These are phyloP conservation scores for Bombyx mandarina DNA, from an alignment of 1,140 invertebrate genomes.

Conservation along the genomic window DNA sequence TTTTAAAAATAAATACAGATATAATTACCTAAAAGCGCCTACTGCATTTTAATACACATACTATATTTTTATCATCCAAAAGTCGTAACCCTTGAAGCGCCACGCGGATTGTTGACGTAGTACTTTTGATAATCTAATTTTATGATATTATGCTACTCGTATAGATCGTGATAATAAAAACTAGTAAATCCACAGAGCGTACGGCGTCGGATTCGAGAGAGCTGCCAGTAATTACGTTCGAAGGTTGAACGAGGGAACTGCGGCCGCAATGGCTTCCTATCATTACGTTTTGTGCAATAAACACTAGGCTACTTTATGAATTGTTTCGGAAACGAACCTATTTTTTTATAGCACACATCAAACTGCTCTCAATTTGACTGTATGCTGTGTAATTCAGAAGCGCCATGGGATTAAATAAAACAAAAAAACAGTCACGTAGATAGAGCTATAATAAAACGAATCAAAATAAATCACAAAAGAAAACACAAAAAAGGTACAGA, in stretches of 20 bases:
- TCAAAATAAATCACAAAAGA: constrained; percentile 4
- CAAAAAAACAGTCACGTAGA: constrained; percentile 20
- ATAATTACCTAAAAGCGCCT: too few relatives aligned
- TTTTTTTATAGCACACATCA: neutral
- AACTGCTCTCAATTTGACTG: neutral
- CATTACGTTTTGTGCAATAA: constrained; percentile 23
- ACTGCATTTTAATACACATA: too few relatives aligned
- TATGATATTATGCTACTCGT: too few relatives aligned
- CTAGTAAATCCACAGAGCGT: constrained; percentile 12
- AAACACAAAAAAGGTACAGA: constrained; percentile 12
- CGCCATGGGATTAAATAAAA: constrained; percentile 25
- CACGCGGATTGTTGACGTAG: too few relatives aligned
- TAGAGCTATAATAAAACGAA: constrained; percentile 31
- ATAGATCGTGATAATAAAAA: constrained; percentile 7
- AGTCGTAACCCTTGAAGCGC: too few relatives aligned
- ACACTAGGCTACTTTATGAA: constrained; percentile 15
- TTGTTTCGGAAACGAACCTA: neutral
- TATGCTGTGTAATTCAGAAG: neutral
- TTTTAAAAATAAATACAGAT: too few relatives aligned
- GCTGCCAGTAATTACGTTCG: constrained; percentile 26
- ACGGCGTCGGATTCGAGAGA: constrained; percentile 13
- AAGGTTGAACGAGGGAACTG: constrained; percentile 35
- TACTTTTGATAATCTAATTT: too few relatives aligned
- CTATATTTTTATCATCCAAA: too few relatives aligned
- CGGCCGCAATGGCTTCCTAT: constrained; percentile 27